Base-by-base conservation (phyloP, 2,888 invertebrate genomes). In the Drosophila colorata region DNA sequence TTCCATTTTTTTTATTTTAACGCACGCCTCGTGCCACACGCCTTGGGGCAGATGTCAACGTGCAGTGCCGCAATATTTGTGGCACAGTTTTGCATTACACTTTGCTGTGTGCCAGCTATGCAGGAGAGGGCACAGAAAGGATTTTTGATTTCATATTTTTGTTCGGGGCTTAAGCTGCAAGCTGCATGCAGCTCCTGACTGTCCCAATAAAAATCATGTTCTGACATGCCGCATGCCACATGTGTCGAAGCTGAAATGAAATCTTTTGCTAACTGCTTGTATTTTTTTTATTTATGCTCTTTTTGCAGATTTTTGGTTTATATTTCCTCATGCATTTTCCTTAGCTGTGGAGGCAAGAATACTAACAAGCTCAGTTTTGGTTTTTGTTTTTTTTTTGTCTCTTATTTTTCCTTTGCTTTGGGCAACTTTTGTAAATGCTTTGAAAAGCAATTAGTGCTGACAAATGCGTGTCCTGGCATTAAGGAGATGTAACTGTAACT, bases 381-480 rank as follows among this genome's bases (percentile, higher is more conserved):
- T 6, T 25, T 46, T 28, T 11, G 2, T 33, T 37, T 40, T 43
- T 25, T 49, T 13, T 31, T 28, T n/a, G 37, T 8, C 6, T 9
- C 6, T 20, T 41, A 35, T 43, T 41, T 38, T 35, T 38, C 25
- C 38, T 35, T 41, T 43, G 43, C 28, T 23, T 33, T 41, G 9
- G 40, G 64, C 25, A 60, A 63, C 51, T 63, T 60, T 63, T 53
- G 61, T 41, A 69, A 80, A 69, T 73, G 73, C 55, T 65, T 73
- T 71, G 66, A 69, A 81, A 83, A 83, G 88, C 82, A 83, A 83
- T 83, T 83, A 83, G 82, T 68, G 64, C 61, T 71, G 78, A 84
- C 66, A 84, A 84, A 80, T 80, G 81, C 57, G 64, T 59, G 51
- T 56, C 48, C 51, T 58, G 44, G 46, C 73, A 46, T 58, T 63